Conservation (phyloP, 2,113 vertebrate species). For the Pitta sordida region DNA sequence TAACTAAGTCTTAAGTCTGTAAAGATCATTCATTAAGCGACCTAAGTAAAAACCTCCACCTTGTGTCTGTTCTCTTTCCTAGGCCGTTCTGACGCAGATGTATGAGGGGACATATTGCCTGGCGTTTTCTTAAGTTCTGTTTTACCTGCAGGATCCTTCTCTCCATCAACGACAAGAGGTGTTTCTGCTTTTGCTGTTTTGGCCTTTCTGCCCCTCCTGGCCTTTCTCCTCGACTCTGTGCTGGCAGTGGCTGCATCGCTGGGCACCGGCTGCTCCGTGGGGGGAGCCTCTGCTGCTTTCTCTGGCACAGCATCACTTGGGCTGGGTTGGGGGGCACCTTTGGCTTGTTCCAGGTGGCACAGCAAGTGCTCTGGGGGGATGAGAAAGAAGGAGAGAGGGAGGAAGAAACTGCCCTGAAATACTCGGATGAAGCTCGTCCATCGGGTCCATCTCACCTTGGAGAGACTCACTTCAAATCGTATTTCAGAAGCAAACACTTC, state of each 20-base stretch:
- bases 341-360: conserved; percentile 77
- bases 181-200: conserved; percentile 73
- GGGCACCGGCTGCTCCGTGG: neutral
- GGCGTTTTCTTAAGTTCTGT: neutral
- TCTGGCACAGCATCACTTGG: conserved; percentile 47
- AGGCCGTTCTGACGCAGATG: neutral
- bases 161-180: conserved; percentile 49
- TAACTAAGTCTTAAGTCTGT: neutral
- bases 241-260: neutral
- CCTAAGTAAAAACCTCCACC: neutral
- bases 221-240: conserved; percentile 75
- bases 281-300: conserved; percentile 48
- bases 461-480: neutral
- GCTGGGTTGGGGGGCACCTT: conserved; percentile 47
- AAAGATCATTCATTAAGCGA: neutral
- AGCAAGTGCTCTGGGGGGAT: conserved; percentile 76
- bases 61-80: neutral
- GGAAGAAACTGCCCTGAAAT: neutral
- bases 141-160: conserved; percentile 78
- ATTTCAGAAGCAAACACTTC: neutral
- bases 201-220: conserved; percentile 78
- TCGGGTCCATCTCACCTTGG: neutral
- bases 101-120: neutral
- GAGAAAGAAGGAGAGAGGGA: neutral
- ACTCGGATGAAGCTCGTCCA: neutral